phyloP scores from a whole-genome alignment of 2,113 vertebrate genomes.

The Columba livia region DNA sequence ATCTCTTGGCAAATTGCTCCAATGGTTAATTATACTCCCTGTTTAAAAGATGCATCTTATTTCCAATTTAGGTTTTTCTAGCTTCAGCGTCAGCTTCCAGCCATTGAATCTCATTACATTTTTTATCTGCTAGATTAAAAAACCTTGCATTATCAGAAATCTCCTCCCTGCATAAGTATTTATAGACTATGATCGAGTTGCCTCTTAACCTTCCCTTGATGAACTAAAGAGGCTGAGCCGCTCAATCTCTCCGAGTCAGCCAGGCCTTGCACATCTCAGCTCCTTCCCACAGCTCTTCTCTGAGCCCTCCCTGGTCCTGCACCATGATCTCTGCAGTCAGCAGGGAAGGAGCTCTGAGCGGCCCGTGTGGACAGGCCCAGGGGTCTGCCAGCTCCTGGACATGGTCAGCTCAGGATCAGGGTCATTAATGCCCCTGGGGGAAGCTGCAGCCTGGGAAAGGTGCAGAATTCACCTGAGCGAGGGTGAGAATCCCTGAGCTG shows the following conservation, averaged over 20 bases:
- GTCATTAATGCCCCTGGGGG: background rate
- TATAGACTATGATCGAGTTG: constrained; percentile 49
- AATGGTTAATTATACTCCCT: constrained; percentile 58
- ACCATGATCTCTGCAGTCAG: background rate
- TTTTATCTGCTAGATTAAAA: constrained; percentile 71
- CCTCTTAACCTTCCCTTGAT: constrained; percentile 22
- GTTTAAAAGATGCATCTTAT: constrained; percentile 67
- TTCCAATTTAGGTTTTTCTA: constrained; percentile 65
- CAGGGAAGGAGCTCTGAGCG: background rate
- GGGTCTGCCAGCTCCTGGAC: background rate
- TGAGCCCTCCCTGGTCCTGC: background rate
- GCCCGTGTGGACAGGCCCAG: background rate
- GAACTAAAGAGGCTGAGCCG: background rate
- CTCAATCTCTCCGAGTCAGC: background rate
- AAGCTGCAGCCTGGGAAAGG: background rate
- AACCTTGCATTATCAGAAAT: constrained; percentile 62
- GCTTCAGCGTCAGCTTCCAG: constrained; percentile 63
- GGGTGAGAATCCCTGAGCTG: background rate
- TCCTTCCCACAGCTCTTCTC: background rate
- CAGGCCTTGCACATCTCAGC: background rate
- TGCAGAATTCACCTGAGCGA: background rate
- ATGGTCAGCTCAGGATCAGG: background rate
- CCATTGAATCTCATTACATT: constrained; percentile 62
- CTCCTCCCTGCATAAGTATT: constrained; percentile 53
- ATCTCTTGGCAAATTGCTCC: constrained; percentile 58